Evolutionary conservation across 1,140 invertebrate species (phyloP), one percentile per base, ranked within the genome.

Genomic region (Phthorimaea operculella): DNA sequence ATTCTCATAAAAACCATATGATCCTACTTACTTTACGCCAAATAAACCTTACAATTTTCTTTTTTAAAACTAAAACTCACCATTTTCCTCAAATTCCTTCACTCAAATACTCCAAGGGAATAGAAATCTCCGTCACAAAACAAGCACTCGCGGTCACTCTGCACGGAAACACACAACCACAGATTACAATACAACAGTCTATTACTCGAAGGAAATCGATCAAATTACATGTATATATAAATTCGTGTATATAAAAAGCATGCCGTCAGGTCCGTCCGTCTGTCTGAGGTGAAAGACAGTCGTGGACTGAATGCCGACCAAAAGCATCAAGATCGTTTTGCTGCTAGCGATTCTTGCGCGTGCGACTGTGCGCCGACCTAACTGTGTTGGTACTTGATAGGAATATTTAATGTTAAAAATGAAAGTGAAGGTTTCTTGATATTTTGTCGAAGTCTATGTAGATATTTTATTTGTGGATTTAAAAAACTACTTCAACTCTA

Each of bases 331-430:
- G 36, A 15, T 47, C 47, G 68, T 70, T 72, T 72, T 57, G 68
- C 66, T 64, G 63, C 61, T 79, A 64, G 52, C 59, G 56, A 79
- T 74, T 73, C 77, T 60, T 64, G 70, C 77, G 79, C 61, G 34
- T 33, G 66, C 68, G 76, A 55, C 61, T 57, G 60, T 70, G 64
- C 55, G 54, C 53, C 61, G 70, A 71, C 63, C 63, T 80, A 83
- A 82, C 79, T 82, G 79, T 80, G 70, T 78, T 76, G 76, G 72
- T 66, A 69, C 70, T 79, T 64, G 68, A 58, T 63, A 34, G 73
- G 77, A 80, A 83, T 83, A 70, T 50, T 73, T 79, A 67, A 80
- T 78, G 64, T 57, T 48, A 76, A 80, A 79, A 83, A 73, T 68
- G 79, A 83, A 77, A 83, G 79, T 83, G 74, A 28, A 28, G 21